These are phyloP conservation scores for Cyanoderma ruficeps DNA, from an alignment of 2,113 vertebrate species.

Conservation along the genomic window DNA sequence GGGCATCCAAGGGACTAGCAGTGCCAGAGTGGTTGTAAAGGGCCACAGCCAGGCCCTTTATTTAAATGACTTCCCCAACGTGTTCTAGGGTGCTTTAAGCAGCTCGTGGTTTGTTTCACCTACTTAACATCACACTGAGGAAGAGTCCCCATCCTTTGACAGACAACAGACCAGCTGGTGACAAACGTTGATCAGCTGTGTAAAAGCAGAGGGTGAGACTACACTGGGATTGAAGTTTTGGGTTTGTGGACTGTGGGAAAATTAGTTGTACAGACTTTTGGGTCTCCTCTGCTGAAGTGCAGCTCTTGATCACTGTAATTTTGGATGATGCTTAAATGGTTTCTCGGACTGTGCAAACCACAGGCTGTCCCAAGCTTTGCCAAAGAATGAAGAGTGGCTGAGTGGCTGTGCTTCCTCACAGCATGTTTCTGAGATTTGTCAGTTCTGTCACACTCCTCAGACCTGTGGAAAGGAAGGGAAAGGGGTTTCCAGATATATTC, in stretches of 20 bases:
- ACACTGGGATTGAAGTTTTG: background rate
- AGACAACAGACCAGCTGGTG: background rate
- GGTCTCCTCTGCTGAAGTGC: slow-evolving; percentile 13
- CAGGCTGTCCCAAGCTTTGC: background rate
- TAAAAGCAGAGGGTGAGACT: background rate
- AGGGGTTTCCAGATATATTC: background rate
- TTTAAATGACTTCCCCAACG: background rate
- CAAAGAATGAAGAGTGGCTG: background rate
- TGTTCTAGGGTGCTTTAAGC: background rate
- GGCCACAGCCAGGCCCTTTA: background rate
- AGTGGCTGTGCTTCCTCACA: background rate
- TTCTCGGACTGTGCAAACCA: background rate
- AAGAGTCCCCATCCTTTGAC: background rate
- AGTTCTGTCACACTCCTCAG: background rate
- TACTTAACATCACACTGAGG: background rate
- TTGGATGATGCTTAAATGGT: background rate
- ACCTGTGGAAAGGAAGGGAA: background rate
- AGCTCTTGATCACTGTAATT: slow-evolving; percentile 25
- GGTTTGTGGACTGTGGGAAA: slow-evolving; percentile 32
- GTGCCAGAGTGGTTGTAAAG: background rate
- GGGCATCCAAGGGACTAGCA: background rate
- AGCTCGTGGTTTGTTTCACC: background rate
- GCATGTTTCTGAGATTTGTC: background rate
- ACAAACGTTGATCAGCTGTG: background rate
- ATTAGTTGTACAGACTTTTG: background rate